phyloP scores from a whole-genome alignment of 2,797 vertebrate species.

The Tauraco hartlaubi region DNA sequence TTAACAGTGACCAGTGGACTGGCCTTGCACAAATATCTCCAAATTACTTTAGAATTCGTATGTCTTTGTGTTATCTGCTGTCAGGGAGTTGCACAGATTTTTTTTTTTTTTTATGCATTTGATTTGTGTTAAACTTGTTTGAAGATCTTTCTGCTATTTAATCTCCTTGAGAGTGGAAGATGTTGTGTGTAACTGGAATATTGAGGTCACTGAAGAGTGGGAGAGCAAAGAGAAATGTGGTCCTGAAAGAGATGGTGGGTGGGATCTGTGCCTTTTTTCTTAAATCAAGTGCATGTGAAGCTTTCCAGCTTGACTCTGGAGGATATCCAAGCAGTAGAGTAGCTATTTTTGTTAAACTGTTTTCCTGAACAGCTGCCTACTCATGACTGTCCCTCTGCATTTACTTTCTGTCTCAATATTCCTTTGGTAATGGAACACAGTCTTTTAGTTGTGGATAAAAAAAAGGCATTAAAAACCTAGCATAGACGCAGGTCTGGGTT shows the following conservation, averaged over 20 bases:
- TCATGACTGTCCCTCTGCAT: slow-evolving; percentile 13
- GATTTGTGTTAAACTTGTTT: background rate
- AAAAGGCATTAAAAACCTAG: background rate
- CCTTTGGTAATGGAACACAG: slow-evolving; percentile 15
- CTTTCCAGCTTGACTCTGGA: background rate
- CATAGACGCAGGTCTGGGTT: background rate
- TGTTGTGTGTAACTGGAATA: background rate
- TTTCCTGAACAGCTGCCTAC: slow-evolving; percentile 63
- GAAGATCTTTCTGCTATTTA: background rate
- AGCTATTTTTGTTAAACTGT: slow-evolving; percentile 45
- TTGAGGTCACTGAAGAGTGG: background rate
- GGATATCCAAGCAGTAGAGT: background rate
- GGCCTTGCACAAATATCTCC: background rate
- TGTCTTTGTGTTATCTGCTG: background rate
- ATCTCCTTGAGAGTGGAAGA: background rate
- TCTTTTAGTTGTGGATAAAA: background rate
- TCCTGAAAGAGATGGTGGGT: background rate
- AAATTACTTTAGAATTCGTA: background rate
- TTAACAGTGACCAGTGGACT: background rate
- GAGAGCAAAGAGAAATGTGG: background rate
- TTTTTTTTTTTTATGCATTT: background rate
- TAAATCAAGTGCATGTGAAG: background rate
- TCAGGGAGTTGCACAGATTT: background rate
- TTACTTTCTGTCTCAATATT: slow-evolving; percentile 31
- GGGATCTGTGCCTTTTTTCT: background rate